Base-by-base conservation (phyloP, 2,113 vertebrate genomes). In the Apeltes quadracus region DNA sequence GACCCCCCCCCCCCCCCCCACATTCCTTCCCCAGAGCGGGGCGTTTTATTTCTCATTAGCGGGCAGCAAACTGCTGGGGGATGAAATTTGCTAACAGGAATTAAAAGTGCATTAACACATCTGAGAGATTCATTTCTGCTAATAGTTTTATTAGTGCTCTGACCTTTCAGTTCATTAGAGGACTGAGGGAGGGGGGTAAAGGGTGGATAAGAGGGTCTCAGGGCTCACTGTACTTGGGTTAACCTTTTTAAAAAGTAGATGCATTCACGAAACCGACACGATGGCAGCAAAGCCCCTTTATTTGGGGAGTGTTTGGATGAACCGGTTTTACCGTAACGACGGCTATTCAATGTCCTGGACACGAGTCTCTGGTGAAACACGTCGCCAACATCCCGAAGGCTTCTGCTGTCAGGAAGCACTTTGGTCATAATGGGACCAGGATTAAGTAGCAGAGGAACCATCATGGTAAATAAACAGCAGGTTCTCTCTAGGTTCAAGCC, bases 31-130 rank as follows among this genome's bases (percentile, higher is more conserved):
- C 89, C 50, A 84, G 89, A 90, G 90, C 85, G 50, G 88, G 79
- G 72, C 91, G 92, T 94, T 94, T 94, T 94, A 94, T 94, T 94
- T 94, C 93, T 94, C 94, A 94, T 94, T 94, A 94, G 93, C 78
- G 81, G 82, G 83, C 92, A 90, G 87, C 93, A 92, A 94, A 94
- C 93, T 93, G 92, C 93, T 94, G 92, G 93, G 92, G 94, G 93
- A 94, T 94, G 92, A 94, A 94, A 94, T 94, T 93, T 93, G 92
- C 94, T 94, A 94, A 94, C 94, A 93, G 94, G 94, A 94, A 94
- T 94, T 94, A 94, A 94, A 94, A 94, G 92, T 93, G 92, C 93
- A 94, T 94, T 94, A 94, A 94, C 92, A 93, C 93, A 92, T 93
- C 87, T 92, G 92, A 93, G 92, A 94, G 92, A 93, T 94, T 94